Conservation (phyloP, 2,113 vertebrate species). For the Isichthys henryi region DNA sequence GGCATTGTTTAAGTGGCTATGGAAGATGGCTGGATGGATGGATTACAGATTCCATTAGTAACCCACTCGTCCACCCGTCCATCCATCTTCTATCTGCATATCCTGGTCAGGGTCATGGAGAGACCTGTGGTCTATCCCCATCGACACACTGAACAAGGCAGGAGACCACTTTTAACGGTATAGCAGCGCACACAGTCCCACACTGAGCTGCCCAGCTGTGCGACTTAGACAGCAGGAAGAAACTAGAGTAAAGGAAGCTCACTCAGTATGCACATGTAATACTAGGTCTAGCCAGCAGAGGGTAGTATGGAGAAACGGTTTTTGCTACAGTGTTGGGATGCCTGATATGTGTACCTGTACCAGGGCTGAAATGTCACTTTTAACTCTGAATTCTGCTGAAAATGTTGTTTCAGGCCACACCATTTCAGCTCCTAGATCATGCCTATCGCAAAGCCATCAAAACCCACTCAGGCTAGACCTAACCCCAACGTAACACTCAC, state of each 20-base stretch:
- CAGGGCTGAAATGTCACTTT: neutral
- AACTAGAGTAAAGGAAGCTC: neutral
- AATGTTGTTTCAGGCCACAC: conserved; percentile 13
- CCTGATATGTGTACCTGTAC: neutral
- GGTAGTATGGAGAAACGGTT: conserved; percentile 12
- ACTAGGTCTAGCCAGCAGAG: conserved; percentile 30
- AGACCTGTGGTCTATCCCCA: neutral
- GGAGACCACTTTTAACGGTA: neutral
- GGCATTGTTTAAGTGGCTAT: neutral
- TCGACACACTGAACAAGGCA: neutral
- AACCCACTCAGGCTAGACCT: neutral
- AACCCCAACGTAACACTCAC: neutral
- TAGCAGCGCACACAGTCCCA: neutral
- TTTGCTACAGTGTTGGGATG: neutral
- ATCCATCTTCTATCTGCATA: neutral
- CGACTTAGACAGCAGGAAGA: neutral
- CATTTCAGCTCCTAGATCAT: conserved; percentile 20
- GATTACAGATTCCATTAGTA: neutral
- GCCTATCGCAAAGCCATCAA: conserved; percentile 4
- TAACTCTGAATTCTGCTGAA: conserved; percentile 13
- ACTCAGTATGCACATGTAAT: neutral
- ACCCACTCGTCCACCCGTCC: neutral
- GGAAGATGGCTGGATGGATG: neutral
- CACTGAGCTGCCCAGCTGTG: neutral
- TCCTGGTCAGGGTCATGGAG: neutral